These are phyloP conservation scores for Ctenosaura bakeri DNA, from an alignment of 2,797 vertebrate genomes.

Conservation along the genomic window DNA sequence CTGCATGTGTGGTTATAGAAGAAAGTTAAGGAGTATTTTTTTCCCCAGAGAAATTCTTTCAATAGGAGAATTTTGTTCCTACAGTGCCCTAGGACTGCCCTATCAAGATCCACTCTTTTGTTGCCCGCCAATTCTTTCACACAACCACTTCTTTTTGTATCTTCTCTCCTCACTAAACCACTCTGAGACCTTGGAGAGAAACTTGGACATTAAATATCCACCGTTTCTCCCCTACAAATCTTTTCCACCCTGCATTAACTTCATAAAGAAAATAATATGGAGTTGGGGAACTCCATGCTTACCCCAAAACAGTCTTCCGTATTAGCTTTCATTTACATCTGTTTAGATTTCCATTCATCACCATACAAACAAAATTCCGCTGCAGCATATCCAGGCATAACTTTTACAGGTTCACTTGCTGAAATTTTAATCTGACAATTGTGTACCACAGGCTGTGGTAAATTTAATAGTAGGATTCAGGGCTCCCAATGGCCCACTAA, in stretches of 20 bases:
- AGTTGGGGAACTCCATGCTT: not conserved
- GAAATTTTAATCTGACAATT: conserved; percentile 16
- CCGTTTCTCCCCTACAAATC: not conserved
- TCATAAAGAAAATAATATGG: not conserved
- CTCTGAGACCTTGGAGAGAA: not conserved
- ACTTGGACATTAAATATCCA: not conserved
- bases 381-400: not conserved
- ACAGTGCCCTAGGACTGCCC: too few species aligned
- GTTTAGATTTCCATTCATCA: not conserved
- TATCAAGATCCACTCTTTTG: not conserved
- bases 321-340: not conserved
- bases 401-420: not conserved
- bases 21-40: not conserved
- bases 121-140: not conserved
- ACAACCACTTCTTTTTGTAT: not conserved
- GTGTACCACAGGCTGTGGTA: not conserved
- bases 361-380: not conserved
- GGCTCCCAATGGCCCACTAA: not conserved
- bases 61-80: not conserved
- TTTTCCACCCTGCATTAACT: not conserved
- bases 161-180: not conserved
- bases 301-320: not conserved
- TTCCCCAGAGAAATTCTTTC: not conserved
- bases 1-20: too few species aligned
- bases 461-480: conserved; percentile 7